Percentiles rank a stretch among this genome's conserved stretches.
Conservation (phyloP, 2,797 vertebrate genomes). For the Amblyraja radiata region DNA sequence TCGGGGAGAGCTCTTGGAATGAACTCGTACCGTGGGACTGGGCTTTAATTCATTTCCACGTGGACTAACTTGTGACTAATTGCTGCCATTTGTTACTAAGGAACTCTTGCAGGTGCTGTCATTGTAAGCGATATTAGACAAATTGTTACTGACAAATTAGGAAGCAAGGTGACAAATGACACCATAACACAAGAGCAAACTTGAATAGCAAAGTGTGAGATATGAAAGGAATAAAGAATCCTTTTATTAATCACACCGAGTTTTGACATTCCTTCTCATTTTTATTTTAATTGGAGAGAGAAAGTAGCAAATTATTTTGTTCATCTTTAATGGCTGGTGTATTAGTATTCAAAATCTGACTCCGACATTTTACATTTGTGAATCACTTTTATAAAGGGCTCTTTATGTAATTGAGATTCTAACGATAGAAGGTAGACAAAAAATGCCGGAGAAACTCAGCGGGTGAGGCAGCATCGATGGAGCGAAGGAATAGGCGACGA, state of each 20-base stretch:
- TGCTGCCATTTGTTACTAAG: slow-evolving; percentile 30
- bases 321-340: background rate
- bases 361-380: background rate
- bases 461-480: no score
- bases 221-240: slow-evolving; percentile 14
- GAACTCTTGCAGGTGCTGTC: slow-evolving; percentile 13
- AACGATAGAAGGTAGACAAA: background rate
- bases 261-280: background rate
- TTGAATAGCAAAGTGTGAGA: slow-evolving; percentile 5
- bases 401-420: background rate
- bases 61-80: slow-evolving; percentile 38
- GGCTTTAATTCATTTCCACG: background rate
- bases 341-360: background rate
- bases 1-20: no score
- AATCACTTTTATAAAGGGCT: background rate
- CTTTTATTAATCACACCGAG: background rate
- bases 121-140: background rate
- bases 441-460: no score
- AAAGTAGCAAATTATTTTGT: background rate
- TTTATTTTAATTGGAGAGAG: background rate
- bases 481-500: no score
- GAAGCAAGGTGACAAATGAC: background rate
- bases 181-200: background rate
- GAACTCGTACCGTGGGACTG: no score
- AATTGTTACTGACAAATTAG: slow-evolving; percentile 30